Evolutionary conservation across 2,113 vertebrate species (phyloP).

Genomic region (Pteropus alecto): DNA sequence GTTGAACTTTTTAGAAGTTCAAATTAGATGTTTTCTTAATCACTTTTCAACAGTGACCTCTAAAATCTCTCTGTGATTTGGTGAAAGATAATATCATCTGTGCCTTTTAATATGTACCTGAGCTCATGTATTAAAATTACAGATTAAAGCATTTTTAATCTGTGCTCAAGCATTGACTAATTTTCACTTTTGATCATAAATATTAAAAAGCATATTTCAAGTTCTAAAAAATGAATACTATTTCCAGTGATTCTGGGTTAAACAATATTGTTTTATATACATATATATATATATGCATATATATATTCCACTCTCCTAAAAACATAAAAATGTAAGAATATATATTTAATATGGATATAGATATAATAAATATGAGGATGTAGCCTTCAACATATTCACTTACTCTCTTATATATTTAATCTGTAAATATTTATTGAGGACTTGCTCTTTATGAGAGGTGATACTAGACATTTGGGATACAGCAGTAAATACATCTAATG

Average conservation of each 20-base stretch:
- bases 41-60: not conserved
- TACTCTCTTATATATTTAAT: not conserved
- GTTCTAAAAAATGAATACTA: not conserved
- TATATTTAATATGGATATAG: not conserved
- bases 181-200: not conserved
- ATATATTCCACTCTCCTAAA: not conserved
- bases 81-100: not conserved
- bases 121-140: not conserved
- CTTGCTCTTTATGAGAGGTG: not conserved
- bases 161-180: not conserved
- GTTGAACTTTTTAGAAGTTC: not conserved
- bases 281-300: too few species aligned
- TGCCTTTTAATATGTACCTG: not conserved
- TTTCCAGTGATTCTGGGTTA: not conserved
- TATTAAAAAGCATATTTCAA: not conserved
- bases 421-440: not conserved
- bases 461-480: not conserved
- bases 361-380: not conserved
- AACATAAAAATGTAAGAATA: not conserved
- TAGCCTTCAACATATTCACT: not conserved
- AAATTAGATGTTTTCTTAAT: constrained; percentile 28
- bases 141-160: not conserved
- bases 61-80: not conserved
- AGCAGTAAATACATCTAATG: not conserved
- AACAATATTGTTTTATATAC: not conserved